Base-by-base conservation (phyloP, 2,797 vertebrate species). In the Anguilla marmorata region DNA sequence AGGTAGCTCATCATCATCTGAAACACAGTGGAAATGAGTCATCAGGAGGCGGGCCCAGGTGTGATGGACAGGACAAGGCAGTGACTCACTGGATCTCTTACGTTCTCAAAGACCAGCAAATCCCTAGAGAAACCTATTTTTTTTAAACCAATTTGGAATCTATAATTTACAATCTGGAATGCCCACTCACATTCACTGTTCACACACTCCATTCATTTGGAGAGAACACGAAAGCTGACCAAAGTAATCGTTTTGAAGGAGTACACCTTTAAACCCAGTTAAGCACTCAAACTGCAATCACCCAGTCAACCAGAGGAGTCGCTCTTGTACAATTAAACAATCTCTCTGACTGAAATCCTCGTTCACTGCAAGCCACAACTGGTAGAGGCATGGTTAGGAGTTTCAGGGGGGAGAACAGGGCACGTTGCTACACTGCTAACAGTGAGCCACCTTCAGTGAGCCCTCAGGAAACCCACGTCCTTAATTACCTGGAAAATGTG, bases 1-100 rank as follows among this genome's bases (percentile, higher is more conserved):
- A 99, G 95, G 89, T 99, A 99, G 90, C 97, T 98, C 98, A 99
- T 99, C 97, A 99, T 96, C 96, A 99, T 96, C 98, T 97, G 92
- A 19, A 88, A 27, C 63, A 69, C 24, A 69, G 24, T 1, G 60
- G 60, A 21, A 63, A 63, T 63, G 16, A 86, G 14, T 48, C 33
- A 45, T 41, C 85, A 86, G 60, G 16, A 19, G 21, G 60, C 2
- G 63, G 63, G 63, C 0, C 63, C 63, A 8, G 21, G 16, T 63
- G 58, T 63, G 58, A 63, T 5, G 58, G 58, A 63, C 14, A 63
- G 58, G 63, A 69, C 63, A 69, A 69, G n/a, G 63, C 24, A n/a
- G 66, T 41, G 87, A 80, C 30, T 37, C 27, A 16, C 30, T 33
- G 72, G 72, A 3, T 16, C 72, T 37, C 33, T 33, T 5, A 33